Evolutionary conservation across 2,113 vertebrate genomes (phyloP).

Genomic region (Piprites chloris): DNA sequence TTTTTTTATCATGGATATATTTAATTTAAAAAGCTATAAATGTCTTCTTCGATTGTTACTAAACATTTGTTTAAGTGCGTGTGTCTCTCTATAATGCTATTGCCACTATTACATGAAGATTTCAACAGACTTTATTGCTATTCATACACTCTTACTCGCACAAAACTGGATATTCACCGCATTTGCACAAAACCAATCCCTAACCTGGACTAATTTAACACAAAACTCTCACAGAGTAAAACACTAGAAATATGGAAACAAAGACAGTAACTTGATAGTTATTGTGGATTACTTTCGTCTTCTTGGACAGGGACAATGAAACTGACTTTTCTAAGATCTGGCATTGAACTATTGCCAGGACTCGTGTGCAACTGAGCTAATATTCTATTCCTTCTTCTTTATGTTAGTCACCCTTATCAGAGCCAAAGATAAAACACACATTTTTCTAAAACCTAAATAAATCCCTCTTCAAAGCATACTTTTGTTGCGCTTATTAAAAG

Average conservation of each 20-base stretch:
- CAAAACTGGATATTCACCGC: background rate
- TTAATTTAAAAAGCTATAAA: background rate
- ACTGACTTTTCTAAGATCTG: background rate
- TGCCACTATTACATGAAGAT: background rate
- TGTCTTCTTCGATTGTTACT: background rate
- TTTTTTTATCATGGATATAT: background rate
- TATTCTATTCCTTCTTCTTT: background rate
- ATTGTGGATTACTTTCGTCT: background rate
- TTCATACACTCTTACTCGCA: background rate
- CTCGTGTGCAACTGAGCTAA: background rate
- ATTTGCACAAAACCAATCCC: background rate
- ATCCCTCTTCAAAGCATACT: slow-evolving; percentile 9
- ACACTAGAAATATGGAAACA: background rate
- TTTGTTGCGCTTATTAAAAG: background rate
- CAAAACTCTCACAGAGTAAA: accelerated
- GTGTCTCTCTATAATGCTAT: background rate
- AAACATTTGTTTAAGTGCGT: background rate
- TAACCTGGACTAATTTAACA: background rate
- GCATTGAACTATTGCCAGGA: background rate
- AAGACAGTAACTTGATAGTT: background rate
- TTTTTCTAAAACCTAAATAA: slow-evolving; percentile 12
- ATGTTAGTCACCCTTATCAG: background rate
- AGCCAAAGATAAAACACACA: background rate
- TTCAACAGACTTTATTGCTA: background rate
- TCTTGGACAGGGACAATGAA: background rate